Evolutionary conservation across 2,797 vertebrate genomes (phyloP).

Genomic region (Lepilemur ruficaudatus): DNA sequence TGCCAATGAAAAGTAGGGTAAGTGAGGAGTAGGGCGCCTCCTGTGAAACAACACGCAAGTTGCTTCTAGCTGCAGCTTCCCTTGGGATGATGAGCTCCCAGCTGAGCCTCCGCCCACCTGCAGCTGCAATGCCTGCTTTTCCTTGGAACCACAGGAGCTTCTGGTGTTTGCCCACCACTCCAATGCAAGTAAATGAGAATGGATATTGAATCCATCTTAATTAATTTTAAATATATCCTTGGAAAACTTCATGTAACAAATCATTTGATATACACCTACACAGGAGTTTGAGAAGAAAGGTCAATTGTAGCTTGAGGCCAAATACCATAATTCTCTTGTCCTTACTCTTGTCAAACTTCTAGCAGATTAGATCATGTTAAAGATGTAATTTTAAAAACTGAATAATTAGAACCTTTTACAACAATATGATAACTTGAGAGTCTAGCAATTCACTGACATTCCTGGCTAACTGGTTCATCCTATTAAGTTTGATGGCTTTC

Average conservation of each 20-base stretch:
- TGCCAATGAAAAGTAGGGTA: background rate
- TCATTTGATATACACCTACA: background rate
- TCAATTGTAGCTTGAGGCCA: background rate
- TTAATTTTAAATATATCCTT: background rate
- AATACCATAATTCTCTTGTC: background rate
- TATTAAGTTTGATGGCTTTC: background rate
- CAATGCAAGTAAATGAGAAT: background rate
- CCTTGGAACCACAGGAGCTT: background rate
- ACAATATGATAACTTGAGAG: background rate
- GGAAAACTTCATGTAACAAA: background rate
- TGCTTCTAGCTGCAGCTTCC: background rate
- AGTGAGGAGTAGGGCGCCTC: background rate
- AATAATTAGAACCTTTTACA: background rate
- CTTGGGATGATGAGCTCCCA: background rate
- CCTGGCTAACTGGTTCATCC: background rate
- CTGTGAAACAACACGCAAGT: background rate
- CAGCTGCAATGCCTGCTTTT: background rate
- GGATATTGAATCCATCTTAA: background rate
- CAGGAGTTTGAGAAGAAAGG: background rate
- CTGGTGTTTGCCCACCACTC: background rate
- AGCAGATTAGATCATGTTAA: background rate
- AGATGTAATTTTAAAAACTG: background rate
- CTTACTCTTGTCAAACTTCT: background rate
- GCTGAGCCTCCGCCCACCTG: rapidly evolving
- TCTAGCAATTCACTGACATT: background rate